A percentile compares a stretch with the other conserved stretches of the same genome.
These are phyloP conservation scores for Cottus gobio DNA, from an alignment of 2,113 vertebrate species.

Conservation along the genomic window DNA sequence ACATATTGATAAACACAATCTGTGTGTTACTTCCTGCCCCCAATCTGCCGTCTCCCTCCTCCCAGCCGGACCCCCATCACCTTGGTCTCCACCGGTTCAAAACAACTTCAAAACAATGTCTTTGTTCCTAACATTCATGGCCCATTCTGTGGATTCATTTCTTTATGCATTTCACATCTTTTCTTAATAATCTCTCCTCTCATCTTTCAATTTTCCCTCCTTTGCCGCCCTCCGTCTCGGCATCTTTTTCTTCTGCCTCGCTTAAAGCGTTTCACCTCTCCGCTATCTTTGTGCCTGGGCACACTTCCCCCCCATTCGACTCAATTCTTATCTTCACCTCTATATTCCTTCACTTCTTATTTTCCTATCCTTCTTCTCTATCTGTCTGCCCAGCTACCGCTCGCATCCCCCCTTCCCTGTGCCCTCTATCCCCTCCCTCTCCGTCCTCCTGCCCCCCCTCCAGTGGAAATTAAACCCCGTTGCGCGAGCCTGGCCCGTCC, in stretches of 20 bases:
- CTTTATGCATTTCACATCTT: slow-evolving; percentile 71
- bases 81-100: slow-evolving; percentile 30
- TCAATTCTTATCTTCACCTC: slow-evolving; percentile 70
- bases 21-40: slow-evolving; percentile 43
- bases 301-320: slow-evolving; percentile 33
- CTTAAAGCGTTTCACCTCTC: slow-evolving; percentile 72
- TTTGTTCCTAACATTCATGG: background rate
- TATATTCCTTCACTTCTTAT: slow-evolving; percentile 66
- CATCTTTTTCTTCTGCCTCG: slow-evolving; percentile 56
- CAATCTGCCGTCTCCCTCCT: slow-evolving; percentile 20
- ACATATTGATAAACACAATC: slow-evolving; percentile 74
- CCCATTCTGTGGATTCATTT: slow-evolving; percentile 36
- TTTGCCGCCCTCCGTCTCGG: slow-evolving; percentile 57
- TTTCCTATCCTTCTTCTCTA: slow-evolving; percentile 57
- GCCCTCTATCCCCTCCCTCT: slow-evolving; percentile 36
- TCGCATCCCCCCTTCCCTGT: slow-evolving; percentile 31
- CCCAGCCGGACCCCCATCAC: slow-evolving; percentile 29
- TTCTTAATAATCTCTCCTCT: slow-evolving; percentile 76
- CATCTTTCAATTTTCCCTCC: slow-evolving; percentile 80
- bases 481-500: slow-evolving; percentile 27
- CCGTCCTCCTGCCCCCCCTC: slow-evolving; percentile 1
- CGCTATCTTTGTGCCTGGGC: slow-evolving; percentile 67
- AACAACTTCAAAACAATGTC: slow-evolving; percentile 52
- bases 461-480: slow-evolving; percentile 69
- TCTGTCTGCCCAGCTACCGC: slow-evolving; percentile 51